Conservation (phyloP, 2,888 invertebrate genomes). For the Flexamia atlantica region DNA sequence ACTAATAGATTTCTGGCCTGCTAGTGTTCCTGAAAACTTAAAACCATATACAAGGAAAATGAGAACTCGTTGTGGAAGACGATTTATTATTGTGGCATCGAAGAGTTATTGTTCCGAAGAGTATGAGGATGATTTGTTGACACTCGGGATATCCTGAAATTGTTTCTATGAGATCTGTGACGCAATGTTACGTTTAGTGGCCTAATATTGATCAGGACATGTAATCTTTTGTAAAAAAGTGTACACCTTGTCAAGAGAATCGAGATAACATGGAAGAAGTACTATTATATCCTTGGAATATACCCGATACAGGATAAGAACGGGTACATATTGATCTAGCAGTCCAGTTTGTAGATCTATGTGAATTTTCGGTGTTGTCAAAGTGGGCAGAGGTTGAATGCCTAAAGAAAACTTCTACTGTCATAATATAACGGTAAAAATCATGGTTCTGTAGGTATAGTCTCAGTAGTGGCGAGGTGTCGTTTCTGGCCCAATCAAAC, state of each 20-base stretch:
- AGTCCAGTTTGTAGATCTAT: slow-evolving; percentile 34
- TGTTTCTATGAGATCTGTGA: slow-evolving; percentile 29
- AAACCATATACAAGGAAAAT: slow-evolving; percentile 40
- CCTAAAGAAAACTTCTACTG: slow-evolving; percentile 31
- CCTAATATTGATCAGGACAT: slow-evolving; percentile 28
- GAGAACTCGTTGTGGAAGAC: slow-evolving; percentile 32
- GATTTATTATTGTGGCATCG: slow-evolving; percentile 26
- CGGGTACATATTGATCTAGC: slow-evolving; percentile 57
- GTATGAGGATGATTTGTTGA: neutral
- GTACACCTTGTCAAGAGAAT: slow-evolving; percentile 17
- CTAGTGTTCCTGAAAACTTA: slow-evolving; percentile 21
- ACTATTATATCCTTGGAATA: slow-evolving; percentile 16
- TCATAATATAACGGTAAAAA: slow-evolving; percentile 36
- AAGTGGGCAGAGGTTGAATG: slow-evolving; percentile 58
- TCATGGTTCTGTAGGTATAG: slow-evolving; percentile 53
- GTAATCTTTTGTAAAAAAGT: slow-evolving; percentile 23
- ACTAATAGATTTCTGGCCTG: slow-evolving; percentile 32
- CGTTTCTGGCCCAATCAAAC: too few species aligned
- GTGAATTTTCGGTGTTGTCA: slow-evolving; percentile 50
- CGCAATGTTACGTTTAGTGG: slow-evolving; percentile 54
- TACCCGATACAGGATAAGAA: slow-evolving; percentile 37
- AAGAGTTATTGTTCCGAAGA: slow-evolving; percentile 13
- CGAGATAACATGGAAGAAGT: slow-evolving; percentile 31
- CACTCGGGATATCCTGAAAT: slow-evolving; percentile 55
- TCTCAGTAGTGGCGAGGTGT: too few species aligned